Base-by-base conservation (phyloP, 2,888 invertebrate species). In the Priocnemis perturbator region DNA sequence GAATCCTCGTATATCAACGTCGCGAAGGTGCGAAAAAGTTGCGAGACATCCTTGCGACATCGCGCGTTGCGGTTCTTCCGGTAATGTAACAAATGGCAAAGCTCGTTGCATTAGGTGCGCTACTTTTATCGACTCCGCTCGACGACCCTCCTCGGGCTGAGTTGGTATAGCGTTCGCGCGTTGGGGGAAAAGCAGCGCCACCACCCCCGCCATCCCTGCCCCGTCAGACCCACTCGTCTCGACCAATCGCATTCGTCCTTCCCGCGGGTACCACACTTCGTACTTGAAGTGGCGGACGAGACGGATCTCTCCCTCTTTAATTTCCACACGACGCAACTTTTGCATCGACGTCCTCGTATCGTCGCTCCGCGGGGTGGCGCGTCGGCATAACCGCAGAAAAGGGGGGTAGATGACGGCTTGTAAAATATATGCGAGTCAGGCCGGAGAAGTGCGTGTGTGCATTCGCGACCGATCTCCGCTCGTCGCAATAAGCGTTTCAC, bases 291-390 rank as follows among this genome's bases (percentile, higher is more conserved):
- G 73, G 72, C 75, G 74, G 71, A 77, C 76, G 76, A 77, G 76
- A 79, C 74, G 69, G 74, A 79, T 79, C 64, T 74, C 72, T 79
- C 68, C 67, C 72, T 74, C 77, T 77, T 77, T 77, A 77, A 79
- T 77, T 79, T 79, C 73, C 72, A 69, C 75, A 70, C 71, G 75
- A 68, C 66, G 71, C 70, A 73, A 69, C 74, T 78, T 72, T 71
- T n/a, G 48, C 48, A 50, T 52, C 60, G 60, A 26, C 26, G 26
- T 23, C 23, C 23, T 3, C 53, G 53, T 21, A 9, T 53, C 53
- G 20, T 53, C 21, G 20, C 3, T 11, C 20, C 52, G 17, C 23
- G 14, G 15, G 21, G 15, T 53, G 20, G 21, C 64, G 66, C 53
- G 50, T 58, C 56, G 56, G 23, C 11, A 61, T 9, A n/a, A 58